Base-by-base conservation (phyloP, 2,113 vertebrate genomes). In the Myrmecobius fasciatus region DNA sequence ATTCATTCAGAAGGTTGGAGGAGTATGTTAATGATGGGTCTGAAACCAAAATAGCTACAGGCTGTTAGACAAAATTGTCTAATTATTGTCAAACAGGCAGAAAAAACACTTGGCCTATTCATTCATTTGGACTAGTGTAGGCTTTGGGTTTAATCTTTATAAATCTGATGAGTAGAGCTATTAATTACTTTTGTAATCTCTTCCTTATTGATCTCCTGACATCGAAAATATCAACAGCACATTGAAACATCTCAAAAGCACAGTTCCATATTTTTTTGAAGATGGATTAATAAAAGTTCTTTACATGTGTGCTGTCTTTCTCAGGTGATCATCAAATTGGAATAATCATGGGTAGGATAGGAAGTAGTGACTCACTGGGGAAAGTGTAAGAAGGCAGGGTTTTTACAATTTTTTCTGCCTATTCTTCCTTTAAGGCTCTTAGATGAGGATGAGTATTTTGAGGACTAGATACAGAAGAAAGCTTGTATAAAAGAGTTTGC, bases 1-100 rank as follows among this genome's bases (percentile, higher is more conserved):
- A 90, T 91, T 93, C 91, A 90, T 12, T 89, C 52, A 53, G 51
- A 92, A 43, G 94, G 46, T 3, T 95, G 53, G 75, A 93, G 47
- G 51, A 91, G 92, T 67, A 25, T 43, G 95, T 89, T 94, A 90
- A 95, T 89, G 25, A 93, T 56, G 25, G 31, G 53, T 43, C 48
- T 89, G 48, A 60, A 1, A 8, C 92, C 83, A 54, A 75, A 96
- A 93, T 95, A 96, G 91, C 12, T 0, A 0, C 88, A 95, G 56
- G 9, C 31, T n/a, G 51, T 51, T 31, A 24, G 47, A 31, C 36
- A 51, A 92, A 51, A 67, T 67, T 75, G 14, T 43, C 92, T 52
- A 75, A 47, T 26, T 49, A 91, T 7, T 52, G 75, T 91, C 91
- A 25, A 54, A 12, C 2, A 94, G 92, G 83, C 10, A 75, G 31